Evolutionary conservation across 2,888 invertebrate genomes (phyloP), one percentile per base, ranked within the genome.

Genomic region (Petrophora chlorosata): DNA sequence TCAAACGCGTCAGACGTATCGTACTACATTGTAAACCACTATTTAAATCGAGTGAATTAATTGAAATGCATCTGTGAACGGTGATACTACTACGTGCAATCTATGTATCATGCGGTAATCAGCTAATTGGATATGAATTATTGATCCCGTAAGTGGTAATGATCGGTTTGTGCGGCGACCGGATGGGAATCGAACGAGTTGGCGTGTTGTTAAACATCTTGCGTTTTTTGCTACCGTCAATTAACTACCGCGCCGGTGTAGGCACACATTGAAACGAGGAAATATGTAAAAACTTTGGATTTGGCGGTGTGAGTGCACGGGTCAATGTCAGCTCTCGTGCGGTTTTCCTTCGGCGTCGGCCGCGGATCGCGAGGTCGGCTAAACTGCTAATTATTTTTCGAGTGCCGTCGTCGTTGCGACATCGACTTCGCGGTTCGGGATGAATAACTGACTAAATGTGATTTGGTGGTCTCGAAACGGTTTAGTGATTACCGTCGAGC

Each of bases 311-410:
- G 46, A 38, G 53, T 46, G 50, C 44, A 34, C 73, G 63, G 84
- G 84, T 84, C 85, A 87, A 83, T 85, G 86, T 77, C 84, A 66
- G 65, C 61, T 57, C 57, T 69, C 63, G 69, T 79, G 81, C 73
- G 81, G 79, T 81, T 85, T 82, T 77, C 78, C 77, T 82, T 74
- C 73, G 71, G 64, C 57, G 67, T 61, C 60, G 63, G 47, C 58
- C 54, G n/a, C n/a, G n/a, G n/a, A n/a, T n/a, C 61, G 65, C 78
- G 81, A 86, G 87, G 86, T 79, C 81, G 68, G 63, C 73, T 77
- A 76, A n/a, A 81, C 79, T 79, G 79, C 81, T 85, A 85, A 87
- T 87, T 85, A 85, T 85, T 83, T 82, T 84, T 82, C 71, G 82
- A 76, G 74, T 74, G 70, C 67, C 69, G 64, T 67, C 61, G 63